phyloP scores from a whole-genome alignment of 2,113 vertebrate species.

The Aegotheles bennettii region DNA sequence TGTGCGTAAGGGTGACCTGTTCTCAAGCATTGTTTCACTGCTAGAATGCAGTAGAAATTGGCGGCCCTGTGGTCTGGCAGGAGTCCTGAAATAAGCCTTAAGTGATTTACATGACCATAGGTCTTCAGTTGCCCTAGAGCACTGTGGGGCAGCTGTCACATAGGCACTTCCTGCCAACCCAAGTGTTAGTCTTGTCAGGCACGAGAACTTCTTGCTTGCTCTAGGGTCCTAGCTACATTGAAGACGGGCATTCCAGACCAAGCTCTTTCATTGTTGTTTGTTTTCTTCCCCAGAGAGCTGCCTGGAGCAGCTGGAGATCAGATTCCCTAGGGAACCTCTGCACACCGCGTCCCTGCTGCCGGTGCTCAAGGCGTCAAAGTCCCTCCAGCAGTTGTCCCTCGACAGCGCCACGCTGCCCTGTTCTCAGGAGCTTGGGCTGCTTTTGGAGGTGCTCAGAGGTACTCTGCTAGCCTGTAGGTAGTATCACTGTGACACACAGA shows the following conservation, averaged over 20 bases:
- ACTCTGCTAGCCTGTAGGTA: not conserved
- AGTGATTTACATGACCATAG: not conserved
- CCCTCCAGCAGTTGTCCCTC: constrained; percentile 76
- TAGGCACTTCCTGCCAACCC: not conserved
- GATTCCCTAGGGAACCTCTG: constrained; percentile 76
- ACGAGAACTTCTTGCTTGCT: not conserved
- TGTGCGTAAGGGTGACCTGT: not conserved
- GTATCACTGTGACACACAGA: not conserved
- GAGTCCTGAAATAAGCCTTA: not conserved
- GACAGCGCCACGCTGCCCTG: constrained; percentile 73
- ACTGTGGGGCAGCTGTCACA: not conserved
- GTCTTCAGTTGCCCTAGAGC: not conserved
- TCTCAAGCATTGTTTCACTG: not conserved
- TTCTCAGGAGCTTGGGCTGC: constrained; percentile 62
- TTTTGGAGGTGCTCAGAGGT: constrained; percentile 78
- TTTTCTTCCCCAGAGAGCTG: constrained; percentile 69
- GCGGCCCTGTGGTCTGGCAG: not conserved
- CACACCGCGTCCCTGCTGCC: constrained; percentile 63
- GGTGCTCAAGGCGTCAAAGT: constrained; percentile 73
- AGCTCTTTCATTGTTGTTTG: not conserved
- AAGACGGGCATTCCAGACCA: not conserved
- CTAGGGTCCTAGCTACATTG: not conserved
- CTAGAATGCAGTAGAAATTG: not conserved
- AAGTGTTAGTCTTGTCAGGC: too few species aligned
- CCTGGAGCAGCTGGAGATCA: constrained; percentile 79